Conservation (phyloP, 2,797 vertebrate genomes). For the Danio albolineatus region DNA sequence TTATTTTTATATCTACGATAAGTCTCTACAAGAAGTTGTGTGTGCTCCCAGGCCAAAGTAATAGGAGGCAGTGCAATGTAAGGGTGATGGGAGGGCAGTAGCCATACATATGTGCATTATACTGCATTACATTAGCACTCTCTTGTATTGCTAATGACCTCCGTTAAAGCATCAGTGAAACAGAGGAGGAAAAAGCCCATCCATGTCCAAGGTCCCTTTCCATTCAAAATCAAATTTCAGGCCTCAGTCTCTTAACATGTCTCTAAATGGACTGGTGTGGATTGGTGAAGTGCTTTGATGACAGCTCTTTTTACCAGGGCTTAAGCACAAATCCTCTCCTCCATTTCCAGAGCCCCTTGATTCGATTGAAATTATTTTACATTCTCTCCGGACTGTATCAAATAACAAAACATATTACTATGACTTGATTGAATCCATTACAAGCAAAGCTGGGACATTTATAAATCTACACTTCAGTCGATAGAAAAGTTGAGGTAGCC, state of each 20-base stretch:
- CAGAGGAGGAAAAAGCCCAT: slow-evolving; percentile 81
- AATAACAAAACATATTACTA: slow-evolving; percentile 56
- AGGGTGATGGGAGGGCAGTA: slow-evolving; percentile 69
- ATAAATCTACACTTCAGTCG: slow-evolving; percentile 37
- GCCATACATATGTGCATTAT: slow-evolving; percentile 71
- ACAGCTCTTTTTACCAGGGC: slow-evolving; percentile 72
- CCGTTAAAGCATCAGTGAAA: slow-evolving; percentile 80
- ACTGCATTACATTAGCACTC: slow-evolving; percentile 77
- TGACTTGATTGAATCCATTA: slow-evolving; percentile 56
- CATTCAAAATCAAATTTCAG: slow-evolving; percentile 82
- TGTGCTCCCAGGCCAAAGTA: slow-evolving; percentile 11
- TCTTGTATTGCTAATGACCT: slow-evolving; percentile 86
- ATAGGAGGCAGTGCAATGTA: slow-evolving; percentile 64
- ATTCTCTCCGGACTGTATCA: slow-evolving; percentile 61
- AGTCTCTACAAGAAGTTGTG: not conserved
- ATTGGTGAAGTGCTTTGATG: slow-evolving; percentile 80
- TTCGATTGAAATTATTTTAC: slow-evolving; percentile 62
- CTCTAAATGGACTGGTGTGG: slow-evolving; percentile 80
- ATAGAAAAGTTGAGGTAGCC: slow-evolving; percentile 53
- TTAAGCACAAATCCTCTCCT: slow-evolving; percentile 56
- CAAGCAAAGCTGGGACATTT: slow-evolving; percentile 40
- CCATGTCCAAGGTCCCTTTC: slow-evolving; percentile 79
- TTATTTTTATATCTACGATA: not conserved
- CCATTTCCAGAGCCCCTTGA: slow-evolving; percentile 59
- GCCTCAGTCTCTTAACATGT: slow-evolving; percentile 73